Evolutionary conservation across 2,888 invertebrate species (phyloP).

Genomic region (Drosophila paracracens): DNA sequence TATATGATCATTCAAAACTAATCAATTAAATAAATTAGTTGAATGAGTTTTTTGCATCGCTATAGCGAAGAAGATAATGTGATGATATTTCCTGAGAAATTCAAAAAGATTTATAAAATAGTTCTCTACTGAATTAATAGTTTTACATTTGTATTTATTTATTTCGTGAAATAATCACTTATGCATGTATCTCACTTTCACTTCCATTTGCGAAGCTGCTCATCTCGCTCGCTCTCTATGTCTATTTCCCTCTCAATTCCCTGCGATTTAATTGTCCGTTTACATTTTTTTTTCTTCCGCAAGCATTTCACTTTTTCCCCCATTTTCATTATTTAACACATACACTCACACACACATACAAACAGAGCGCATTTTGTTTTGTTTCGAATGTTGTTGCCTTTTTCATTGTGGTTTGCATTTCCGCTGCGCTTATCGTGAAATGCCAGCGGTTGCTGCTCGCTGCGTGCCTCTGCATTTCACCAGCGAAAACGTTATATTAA

Average conservation of each 20-base stretch:
- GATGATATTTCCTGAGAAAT: neutral
- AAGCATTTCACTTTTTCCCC: conserved; percentile 45
- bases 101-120: too few species aligned
- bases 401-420: conserved; percentile 49
- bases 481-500: conserved; percentile 13
- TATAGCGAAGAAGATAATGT: neutral
- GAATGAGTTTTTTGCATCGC: neutral
- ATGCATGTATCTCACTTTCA: too few species aligned
- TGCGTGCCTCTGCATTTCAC: neutral
- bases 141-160: too few species aligned
- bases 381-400: conserved; percentile 14
- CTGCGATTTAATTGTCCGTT: conserved; percentile 28
- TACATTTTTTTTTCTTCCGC: conserved; percentile 39
- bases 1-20: neutral
- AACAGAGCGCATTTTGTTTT: conserved; percentile 19
- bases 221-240: neutral
- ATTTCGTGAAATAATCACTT: too few species aligned
- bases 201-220: too few species aligned
- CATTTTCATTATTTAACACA: conserved; percentile 26
- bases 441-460: conserved; percentile 26
- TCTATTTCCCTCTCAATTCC: neutral
- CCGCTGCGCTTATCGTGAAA: conserved; percentile 58
- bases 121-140: too few species aligned
- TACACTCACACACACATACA: conserved; percentile 2
- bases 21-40: neutral